Evolutionary conservation across 2,113 vertebrate species (phyloP).

Genomic region (Sebastes schlegelii): DNA sequence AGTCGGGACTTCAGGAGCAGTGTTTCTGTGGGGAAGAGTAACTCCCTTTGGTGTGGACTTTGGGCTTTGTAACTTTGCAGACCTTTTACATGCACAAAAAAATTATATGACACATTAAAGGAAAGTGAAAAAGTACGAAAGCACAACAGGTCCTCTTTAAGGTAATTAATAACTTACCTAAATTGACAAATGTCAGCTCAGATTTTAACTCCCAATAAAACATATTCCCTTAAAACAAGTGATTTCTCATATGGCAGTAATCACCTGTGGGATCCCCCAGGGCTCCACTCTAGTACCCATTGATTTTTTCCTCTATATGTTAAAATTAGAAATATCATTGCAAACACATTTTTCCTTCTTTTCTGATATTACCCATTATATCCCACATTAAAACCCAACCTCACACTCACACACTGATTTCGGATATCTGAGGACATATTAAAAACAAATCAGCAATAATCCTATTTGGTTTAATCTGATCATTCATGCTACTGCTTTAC

Average conservation of each 20-base stretch:
- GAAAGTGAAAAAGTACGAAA: no score
- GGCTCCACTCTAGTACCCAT: neutral
- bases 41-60: no score
- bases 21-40: no score
- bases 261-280: neutral
- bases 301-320: neutral
- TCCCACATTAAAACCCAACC: neutral
- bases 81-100: no score
- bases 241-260: neutral
- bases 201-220: neutral
- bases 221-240: neutral
- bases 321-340: neutral
- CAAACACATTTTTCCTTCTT: neutral
- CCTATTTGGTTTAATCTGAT: neutral
- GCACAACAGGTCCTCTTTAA: no score
- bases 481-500: neutral
- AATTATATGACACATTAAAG: no score
- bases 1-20: no score
- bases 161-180: neutral
- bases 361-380: neutral
- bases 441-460: neutral
- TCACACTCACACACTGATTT: neutral
- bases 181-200: neutral
- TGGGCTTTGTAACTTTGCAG: no score
- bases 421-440: neutral